Percentiles rank a stretch among this genome's conserved stretches.
Conservation (phyloP, 1,140 invertebrate genomes). For the Conus betulinus region DNA sequence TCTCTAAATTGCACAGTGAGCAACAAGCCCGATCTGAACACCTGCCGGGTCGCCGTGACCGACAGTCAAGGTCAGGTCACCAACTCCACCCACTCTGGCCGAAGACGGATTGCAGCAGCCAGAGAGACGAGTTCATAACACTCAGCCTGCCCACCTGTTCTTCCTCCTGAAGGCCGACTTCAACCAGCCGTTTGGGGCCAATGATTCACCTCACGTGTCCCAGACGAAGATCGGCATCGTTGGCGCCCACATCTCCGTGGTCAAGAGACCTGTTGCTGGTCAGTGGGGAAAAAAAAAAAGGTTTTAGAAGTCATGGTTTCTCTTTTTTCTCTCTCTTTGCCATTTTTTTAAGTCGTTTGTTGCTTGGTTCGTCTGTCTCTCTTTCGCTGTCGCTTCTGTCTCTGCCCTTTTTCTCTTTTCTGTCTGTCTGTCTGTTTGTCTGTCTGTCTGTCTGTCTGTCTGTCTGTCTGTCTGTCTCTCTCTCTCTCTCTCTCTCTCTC, state of each 20-base stretch:
- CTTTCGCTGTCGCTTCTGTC: background rate
- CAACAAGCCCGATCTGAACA: constrained; percentile 5
- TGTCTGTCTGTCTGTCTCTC: background rate
- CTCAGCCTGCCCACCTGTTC: background rate
- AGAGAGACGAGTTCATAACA: constrained; percentile 1
- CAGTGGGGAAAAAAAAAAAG: background rate
- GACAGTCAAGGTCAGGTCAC: background rate
- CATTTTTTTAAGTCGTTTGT: too few relatives aligned
- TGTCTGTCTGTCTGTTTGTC: background rate
- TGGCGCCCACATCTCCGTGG: constrained; percentile 4
- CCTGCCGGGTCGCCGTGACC: constrained; percentile 19
- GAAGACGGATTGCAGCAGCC: background rate
- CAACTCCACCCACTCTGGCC: constrained; percentile 2
- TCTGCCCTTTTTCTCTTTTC: background rate
- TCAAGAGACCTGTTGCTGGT: background rate
- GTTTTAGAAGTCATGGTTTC: too few relatives aligned
- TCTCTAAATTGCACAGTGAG: background rate
- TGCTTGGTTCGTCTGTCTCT: too few relatives aligned
- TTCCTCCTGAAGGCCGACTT: constrained; percentile 15
- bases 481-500: too few relatives aligned
- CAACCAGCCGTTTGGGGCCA: background rate
- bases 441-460: background rate
- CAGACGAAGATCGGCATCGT: constrained; percentile 18
- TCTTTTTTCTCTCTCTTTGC: too few relatives aligned
- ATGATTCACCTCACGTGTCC: background rate